Percentiles rank a stretch among this genome's conserved stretches.
phyloP scores from a whole-genome alignment of 2,797 vertebrate species.

The Loris lydekkerianus region DNA sequence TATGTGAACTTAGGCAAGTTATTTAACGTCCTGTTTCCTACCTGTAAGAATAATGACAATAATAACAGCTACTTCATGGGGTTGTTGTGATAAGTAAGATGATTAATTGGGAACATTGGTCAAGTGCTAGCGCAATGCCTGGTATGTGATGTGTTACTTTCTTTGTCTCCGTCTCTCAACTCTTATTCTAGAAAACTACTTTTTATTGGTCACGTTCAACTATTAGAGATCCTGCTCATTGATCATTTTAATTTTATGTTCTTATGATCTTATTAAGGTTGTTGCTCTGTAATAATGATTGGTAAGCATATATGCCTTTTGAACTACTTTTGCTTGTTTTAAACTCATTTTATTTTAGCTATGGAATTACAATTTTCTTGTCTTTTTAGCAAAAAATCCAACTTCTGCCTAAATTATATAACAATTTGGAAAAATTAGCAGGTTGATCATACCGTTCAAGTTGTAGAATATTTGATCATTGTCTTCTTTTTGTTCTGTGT shows the following conservation, averaged over 20 bases:
- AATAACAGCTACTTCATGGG: background rate
- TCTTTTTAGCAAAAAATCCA: constrained; percentile 46
- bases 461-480: constrained; percentile 11
- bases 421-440: constrained; percentile 10
- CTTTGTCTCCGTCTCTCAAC: background rate
- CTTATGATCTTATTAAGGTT: constrained; percentile 52
- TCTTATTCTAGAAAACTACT: constrained; percentile 37
- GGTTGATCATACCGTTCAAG: constrained; percentile 2
- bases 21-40: constrained; percentile 49
- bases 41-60: constrained; percentile 19
- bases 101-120: background rate
- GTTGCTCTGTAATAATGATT: background rate
- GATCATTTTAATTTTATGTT: constrained; percentile 24
- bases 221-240: background rate
- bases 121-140: background rate
- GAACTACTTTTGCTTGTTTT: constrained; percentile 40
- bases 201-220: constrained; percentile 32
- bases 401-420: constrained; percentile 44
- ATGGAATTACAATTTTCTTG: constrained; percentile 44
- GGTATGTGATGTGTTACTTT: background rate
- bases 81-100: background rate
- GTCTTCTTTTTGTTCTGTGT: background rate
- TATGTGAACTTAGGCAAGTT: constrained; percentile 15
- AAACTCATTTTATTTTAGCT: constrained; percentile 56
- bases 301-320: background rate